Percentiles rank a stretch among this genome's conserved stretches.
phyloP scores from a whole-genome alignment of 2,113 vertebrate genomes.

The Rhinopomastus cyanomelas region DNA sequence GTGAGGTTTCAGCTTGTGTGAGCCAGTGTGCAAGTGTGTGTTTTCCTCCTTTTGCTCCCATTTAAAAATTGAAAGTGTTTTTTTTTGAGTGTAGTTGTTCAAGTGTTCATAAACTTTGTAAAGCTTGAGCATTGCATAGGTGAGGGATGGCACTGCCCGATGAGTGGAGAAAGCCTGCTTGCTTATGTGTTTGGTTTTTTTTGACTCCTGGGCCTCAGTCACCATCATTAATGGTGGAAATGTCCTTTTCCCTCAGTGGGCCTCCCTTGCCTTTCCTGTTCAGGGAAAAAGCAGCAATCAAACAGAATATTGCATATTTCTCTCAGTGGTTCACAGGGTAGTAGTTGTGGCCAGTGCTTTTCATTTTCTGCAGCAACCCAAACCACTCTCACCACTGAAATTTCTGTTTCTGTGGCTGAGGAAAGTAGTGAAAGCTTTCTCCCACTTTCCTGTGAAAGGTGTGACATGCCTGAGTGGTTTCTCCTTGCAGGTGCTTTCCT shows the following conservation, averaged over 20 bases:
- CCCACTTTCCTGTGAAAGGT: background rate
- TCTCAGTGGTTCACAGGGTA: fast-evolving
- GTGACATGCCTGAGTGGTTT: background rate
- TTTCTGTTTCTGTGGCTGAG: background rate
- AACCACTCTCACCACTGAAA: background rate
- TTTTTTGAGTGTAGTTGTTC: background rate
- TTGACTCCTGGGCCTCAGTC: background rate
- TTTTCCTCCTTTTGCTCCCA: background rate
- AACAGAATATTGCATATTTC: background rate
- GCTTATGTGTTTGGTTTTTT: background rate
- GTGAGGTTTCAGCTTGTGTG: background rate
- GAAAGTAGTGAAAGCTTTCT: background rate
- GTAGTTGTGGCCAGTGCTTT: background rate
- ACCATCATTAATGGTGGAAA: background rate
- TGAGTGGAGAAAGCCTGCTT: background rate
- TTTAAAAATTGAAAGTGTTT: background rate
- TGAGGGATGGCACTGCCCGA: background rate
- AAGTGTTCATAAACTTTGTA: fast-evolving
- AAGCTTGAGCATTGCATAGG: fast-evolving
- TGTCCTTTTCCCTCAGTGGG: background rate
- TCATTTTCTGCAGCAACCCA: background rate
- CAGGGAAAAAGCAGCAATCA: background rate
- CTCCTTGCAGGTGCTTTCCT: background rate
- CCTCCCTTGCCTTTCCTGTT: background rate
- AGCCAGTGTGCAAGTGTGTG: fast-evolving